phyloP scores from a whole-genome alignment of 2,797 vertebrate species.

The Esox lucius region DNA sequence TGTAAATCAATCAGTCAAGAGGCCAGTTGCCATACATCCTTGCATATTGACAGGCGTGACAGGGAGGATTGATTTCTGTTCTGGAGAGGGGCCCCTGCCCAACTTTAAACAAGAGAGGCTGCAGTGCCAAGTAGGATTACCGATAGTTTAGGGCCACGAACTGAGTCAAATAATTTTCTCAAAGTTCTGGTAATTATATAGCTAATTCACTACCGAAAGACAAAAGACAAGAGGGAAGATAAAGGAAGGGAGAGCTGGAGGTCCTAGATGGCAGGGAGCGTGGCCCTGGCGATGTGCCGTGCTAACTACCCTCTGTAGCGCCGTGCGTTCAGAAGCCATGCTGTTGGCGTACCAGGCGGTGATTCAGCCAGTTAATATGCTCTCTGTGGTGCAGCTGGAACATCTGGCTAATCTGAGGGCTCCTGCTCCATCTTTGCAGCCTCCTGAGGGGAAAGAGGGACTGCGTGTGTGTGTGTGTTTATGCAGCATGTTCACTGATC shows the following conservation, averaged over 20 bases:
- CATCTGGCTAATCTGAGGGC: no score
- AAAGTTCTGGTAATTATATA: neutral
- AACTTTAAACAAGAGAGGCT: neutral
- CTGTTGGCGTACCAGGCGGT: no score
- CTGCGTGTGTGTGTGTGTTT: neutral
- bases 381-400: no score
- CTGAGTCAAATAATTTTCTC: neutral
- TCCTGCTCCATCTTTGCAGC: no score
- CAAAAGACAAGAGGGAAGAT: neutral
- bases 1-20: constrained; percentile 1
- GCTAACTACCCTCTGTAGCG: no score
- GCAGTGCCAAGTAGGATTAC: neutral
- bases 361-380: no score
- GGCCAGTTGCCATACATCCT: neutral
- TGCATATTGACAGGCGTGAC: neutral
- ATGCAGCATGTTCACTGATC: neutral
- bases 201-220: neutral
- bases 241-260: neutral
- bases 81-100: neutral
- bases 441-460: no score
- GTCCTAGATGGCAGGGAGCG: no score
- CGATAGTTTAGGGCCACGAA: neutral
- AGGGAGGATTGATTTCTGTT: neutral
- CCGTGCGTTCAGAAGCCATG: no score
- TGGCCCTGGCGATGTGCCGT: no score